Conservation (phyloP, 2,797 vertebrate species). For the Linurgus olivaceus region DNA sequence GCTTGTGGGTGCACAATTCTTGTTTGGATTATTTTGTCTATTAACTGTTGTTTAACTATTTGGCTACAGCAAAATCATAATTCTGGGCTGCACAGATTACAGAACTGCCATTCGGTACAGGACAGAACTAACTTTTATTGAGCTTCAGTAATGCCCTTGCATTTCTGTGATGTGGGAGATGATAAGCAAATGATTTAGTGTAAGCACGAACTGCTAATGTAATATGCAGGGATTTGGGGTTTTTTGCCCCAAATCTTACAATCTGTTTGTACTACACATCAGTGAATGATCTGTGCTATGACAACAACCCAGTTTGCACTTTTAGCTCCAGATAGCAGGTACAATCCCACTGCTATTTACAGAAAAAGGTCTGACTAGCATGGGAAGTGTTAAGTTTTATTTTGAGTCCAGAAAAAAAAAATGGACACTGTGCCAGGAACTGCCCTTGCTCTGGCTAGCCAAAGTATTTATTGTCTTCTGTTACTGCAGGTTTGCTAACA, state of each 20-base stretch:
- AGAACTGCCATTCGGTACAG: slow-evolving; percentile 7
- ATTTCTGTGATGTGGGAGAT: neutral
- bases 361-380: neutral
- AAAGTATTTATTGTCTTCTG: slow-evolving; percentile 32
- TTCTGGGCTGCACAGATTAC: neutral
- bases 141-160: neutral
- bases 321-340: neutral
- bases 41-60: slow-evolving; percentile 25
- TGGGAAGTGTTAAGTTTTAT: slow-evolving; percentile 50
- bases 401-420: neutral
- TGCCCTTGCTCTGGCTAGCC: slow-evolving; percentile 15
- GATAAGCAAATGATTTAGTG: neutral
- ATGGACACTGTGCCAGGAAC: slow-evolving; percentile 24
- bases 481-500: slow-evolving; percentile 29
- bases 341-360: neutral
- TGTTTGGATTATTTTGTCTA: neutral
- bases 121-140: slow-evolving; percentile 31
- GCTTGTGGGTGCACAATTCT: neutral
- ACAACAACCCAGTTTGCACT: neutral
- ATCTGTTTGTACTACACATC: neutral
- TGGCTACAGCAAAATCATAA: neutral
- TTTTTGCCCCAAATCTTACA: neutral
- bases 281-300: neutral
- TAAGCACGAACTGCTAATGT: neutral
- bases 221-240: neutral